These are phyloP conservation scores for Xestia sexstrigata DNA, from an alignment of 2,888 invertebrate genomes.

Conservation along the genomic window DNA sequence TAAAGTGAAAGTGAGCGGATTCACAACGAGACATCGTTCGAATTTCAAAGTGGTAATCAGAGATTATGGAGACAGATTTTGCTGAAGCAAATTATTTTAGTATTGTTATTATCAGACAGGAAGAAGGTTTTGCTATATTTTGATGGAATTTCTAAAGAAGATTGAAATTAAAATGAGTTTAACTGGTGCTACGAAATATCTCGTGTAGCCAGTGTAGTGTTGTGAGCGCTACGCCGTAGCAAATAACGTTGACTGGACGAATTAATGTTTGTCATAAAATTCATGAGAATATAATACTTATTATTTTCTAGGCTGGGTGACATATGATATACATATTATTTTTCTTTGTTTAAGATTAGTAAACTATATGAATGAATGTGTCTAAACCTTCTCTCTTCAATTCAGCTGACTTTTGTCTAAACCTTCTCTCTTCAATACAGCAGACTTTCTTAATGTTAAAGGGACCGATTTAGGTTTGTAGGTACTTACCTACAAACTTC, in stretches of 20 bases:
- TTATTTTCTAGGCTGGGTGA: background rate
- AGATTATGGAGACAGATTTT: background rate
- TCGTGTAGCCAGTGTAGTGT: constrained; percentile 15
- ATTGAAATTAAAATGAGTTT: constrained; percentile 20
- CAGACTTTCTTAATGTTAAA: no score
- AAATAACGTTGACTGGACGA: constrained; percentile 6
- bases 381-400: no score
- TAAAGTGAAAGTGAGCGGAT: background rate
- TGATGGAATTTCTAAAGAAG: background rate
- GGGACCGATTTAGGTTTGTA: no score
- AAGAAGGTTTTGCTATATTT: background rate
- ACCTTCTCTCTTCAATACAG: no score
- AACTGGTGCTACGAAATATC: constrained; percentile 15
- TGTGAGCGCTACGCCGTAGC: constrained; percentile 1
- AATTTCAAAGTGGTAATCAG: background rate
- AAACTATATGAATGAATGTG: background rate
- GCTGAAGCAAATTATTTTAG: background rate
- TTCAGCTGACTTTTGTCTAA: no score
- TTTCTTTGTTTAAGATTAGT: background rate
- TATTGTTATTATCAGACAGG: background rate
- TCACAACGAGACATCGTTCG: background rate
- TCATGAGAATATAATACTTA: background rate
- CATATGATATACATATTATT: background rate
- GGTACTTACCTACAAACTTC: background rate
- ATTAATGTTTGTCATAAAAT: background rate